Base-by-base conservation (phyloP, 2,888 invertebrate species). In the Schizotus pectinicornis region DNA sequence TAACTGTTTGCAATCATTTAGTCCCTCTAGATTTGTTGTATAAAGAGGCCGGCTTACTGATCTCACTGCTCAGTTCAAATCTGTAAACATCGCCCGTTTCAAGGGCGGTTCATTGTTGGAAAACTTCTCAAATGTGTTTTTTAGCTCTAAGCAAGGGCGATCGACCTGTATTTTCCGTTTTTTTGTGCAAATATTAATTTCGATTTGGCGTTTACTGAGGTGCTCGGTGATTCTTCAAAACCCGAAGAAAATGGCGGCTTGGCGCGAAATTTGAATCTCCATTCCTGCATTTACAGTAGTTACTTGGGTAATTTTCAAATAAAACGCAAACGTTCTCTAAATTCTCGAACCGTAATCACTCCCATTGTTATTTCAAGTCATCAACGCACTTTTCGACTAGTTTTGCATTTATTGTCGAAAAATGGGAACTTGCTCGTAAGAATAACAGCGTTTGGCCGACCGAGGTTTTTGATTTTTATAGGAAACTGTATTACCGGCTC, bases 261-360 rank as follows among this genome's bases (percentile, higher is more conserved):
- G 73, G 73, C 74, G 74, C 74, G 71, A 59, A 68, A 61, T 73
- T 73, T 65, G 68, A 74, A 68, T 68, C 65, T 61, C 51, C 54
- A 54, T 48, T 9, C 33, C 34, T 42, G 31, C 41, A 22, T 22
- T 22, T 22, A 22, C 22, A 22, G 22, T 22, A 22, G 22, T 22
- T 22, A 22, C 22, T 22, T 22, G 22, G 22, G 22, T 22, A 22
- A 22, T 22, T 22, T 22, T 22, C 22, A 22, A 22, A 22, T 22
- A 22, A 22, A 22, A 22, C 22, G 22, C 22, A 37, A 14, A n/a
- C 8, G 13, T 37, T 22, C 8, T 32, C 14, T 48, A 13, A 12
- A 30, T 48, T 1, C 36, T 37, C 34, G 48, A 37, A 31, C 37
- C 14, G 37, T n/a, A 33, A 12, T n/a, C 8, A 31, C 12, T 46